Conservation (phyloP, 2,888 invertebrate species). For the Physocephala rufipes region DNA sequence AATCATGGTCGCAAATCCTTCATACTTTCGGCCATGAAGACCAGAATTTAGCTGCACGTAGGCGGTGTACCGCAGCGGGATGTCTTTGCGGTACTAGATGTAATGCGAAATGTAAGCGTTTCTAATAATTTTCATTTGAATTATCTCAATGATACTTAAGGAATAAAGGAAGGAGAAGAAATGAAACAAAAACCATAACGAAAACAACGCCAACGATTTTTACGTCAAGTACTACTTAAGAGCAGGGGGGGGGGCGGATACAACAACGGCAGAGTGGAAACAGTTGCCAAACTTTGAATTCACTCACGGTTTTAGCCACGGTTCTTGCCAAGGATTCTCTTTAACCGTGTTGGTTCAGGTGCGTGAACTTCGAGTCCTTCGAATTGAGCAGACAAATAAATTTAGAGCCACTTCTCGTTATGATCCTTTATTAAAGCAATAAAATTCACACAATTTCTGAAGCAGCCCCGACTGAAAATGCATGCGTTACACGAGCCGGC, state of each 20-base stretch:
- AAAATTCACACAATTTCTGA: conserved; percentile 31
- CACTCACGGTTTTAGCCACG: conserved; percentile 15
- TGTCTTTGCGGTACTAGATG: conserved; percentile 27
- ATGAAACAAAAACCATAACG: not conserved
- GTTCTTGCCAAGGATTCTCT: conserved; percentile 22
- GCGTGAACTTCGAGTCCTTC: conserved; percentile 18
- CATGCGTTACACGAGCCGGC: not conserved
- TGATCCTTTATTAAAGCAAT: conserved; percentile 36
- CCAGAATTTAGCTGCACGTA: conserved; percentile 57
- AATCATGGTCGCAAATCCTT: conserved; percentile 29
- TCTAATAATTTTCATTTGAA: conserved; percentile 34
- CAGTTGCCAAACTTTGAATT: conserved; percentile 21
- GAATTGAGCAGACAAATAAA: conserved; percentile 30
- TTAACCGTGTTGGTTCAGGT: conserved; percentile 23
- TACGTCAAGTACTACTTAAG: too few relatives aligned
- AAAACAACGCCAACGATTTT: not conserved
- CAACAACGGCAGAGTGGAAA: not conserved
- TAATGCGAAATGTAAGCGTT: conserved; percentile 36
- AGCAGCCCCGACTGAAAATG: not conserved
- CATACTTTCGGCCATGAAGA: conserved; percentile 50
- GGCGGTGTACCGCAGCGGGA: conserved; percentile 43
- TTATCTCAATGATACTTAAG: not conserved
- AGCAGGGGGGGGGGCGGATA: not conserved
- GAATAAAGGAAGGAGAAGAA: not conserved
- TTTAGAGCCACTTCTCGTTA: conserved; percentile 31